A percentile compares a stretch with the other conserved stretches of the same genome.
Conservation (phyloP, 1,140 invertebrate species). For the Caenorhabditis remanei region DNA sequence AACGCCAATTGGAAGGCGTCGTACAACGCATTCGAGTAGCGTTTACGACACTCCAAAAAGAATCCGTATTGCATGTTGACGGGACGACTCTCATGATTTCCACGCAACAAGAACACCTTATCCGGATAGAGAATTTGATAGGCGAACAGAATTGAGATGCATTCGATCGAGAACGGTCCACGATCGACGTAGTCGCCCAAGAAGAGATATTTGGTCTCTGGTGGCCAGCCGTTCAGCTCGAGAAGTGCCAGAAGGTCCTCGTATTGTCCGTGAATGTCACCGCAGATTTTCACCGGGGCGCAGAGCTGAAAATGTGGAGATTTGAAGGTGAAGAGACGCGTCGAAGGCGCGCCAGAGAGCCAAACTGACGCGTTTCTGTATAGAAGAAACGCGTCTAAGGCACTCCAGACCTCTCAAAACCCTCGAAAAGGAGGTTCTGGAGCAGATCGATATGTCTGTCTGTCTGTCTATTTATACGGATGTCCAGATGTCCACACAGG, state of each 20-base stretch:
- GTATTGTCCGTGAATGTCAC: slow-evolving; percentile 81
- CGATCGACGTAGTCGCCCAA: slow-evolving; percentile 81
- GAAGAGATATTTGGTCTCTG: slow-evolving; percentile 78
- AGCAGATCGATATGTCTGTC: too few species aligned
- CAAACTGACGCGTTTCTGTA: too few species aligned
- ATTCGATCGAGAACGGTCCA: slow-evolving; percentile 80
- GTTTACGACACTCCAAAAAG: slow-evolving; percentile 83
- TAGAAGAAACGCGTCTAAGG: too few species aligned
- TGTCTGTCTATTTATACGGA: too few species aligned
- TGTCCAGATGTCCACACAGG: too few species aligned
- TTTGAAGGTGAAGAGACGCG: too few species aligned
- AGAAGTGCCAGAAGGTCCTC: slow-evolving; percentile 81
- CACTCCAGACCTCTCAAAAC: too few species aligned
- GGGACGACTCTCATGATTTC: slow-evolving; percentile 93
- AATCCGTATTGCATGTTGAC: slow-evolving; percentile 82
- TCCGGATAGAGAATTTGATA: slow-evolving; percentile 94
- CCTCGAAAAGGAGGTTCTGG: too few species aligned
- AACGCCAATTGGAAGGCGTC: slow-evolving; percentile 78
- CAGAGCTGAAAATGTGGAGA: slow-evolving; percentile 56
- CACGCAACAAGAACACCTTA: slow-evolving; percentile 94
- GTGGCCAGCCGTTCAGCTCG: slow-evolving; percentile 79
- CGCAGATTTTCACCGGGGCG: slow-evolving; percentile 78
- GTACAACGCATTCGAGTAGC: slow-evolving; percentile 67
- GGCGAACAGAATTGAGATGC: slow-evolving; percentile 73
- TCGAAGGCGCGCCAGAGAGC: too few species aligned